phyloP scores from a whole-genome alignment of 2,113 vertebrate species.

The Psittacula cyanocephala region DNA sequence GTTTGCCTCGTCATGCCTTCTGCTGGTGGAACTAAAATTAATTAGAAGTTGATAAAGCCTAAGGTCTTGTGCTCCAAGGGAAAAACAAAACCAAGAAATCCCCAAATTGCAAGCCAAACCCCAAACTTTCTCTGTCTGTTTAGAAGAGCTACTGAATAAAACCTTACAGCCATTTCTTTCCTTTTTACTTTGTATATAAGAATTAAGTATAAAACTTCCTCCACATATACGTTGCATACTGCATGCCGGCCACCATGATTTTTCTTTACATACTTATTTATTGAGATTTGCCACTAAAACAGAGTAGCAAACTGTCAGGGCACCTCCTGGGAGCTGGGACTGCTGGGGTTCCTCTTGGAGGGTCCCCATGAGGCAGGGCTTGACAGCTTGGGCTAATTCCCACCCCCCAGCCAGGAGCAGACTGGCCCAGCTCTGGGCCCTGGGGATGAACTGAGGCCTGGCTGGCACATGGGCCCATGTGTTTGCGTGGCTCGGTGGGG shows the following conservation, averaged over 20 bases:
- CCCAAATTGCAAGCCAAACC: background rate
- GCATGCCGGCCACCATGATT: background rate
- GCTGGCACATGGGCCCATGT: accelerated
- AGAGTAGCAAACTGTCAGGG: background rate
- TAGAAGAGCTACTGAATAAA: background rate
- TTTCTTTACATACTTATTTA: background rate
- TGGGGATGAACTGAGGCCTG: accelerated
- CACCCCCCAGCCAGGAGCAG: background rate
- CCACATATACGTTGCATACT: background rate
- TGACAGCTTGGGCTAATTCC: background rate
- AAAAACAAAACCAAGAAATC: background rate
- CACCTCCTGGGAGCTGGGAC: background rate
- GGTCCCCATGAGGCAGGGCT: too few species aligned
- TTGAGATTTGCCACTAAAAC: background rate
- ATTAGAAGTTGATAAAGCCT: background rate
- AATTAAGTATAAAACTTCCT: background rate
- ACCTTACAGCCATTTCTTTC: background rate
- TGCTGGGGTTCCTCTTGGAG: accelerated
- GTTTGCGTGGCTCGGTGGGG: accelerated
- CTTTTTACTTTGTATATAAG: background rate
- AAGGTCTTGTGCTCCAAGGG: background rate
- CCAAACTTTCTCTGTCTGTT: background rate
- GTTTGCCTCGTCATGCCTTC: background rate
- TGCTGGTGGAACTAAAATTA: background rate
- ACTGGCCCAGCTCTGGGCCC: background rate